Base-by-base conservation (phyloP, 1,140 invertebrate genomes). In the Drosophila insularis region DNA sequence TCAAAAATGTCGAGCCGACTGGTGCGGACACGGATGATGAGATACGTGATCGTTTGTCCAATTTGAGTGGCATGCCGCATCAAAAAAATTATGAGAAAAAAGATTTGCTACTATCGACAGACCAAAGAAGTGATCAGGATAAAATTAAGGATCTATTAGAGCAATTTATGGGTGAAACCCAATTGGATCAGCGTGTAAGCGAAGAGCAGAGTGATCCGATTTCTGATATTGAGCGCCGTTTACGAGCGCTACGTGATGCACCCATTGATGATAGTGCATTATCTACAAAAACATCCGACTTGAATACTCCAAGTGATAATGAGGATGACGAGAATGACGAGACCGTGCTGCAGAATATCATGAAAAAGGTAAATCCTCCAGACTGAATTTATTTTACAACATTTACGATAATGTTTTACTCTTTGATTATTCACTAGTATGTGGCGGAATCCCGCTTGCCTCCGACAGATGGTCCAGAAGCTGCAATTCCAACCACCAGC, bases 141-240 rank as follows among this genome's bases (percentile, higher is more conserved):
- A 94, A 95, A 92, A 93, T 92, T 19, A 93, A 94, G 80, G 94
- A 94, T 77, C 81, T 95, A 14, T 67, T 95, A 13, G 93, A 93
- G 55, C 93, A 95, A 70, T 94, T 94, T 74, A 73, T 94, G 66
- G 93, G 92, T 19, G 93, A 95, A 90, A 81, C 92, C 4, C 91
- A 92, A 59, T 93, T 95, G 50, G 93, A 94, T 71, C 91, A 86
- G 71, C 81, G 92, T 56, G 68, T 80, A 0, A 72, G 91, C 11
- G 90, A 93, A 35, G 89, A 92, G 70, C 90, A 93, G 35, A 93
- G 93, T 21, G 93, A 94, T 80, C 80, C 90, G 6, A 81, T 86
- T 89, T 78, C 93, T 84, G 84, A 94, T 86, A 92, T 92, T 92
- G 81, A 94, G 92, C 92, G 93, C 73, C 68, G 93, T 40, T 68